Evolutionary conservation across 1,140 invertebrate genomes (phyloP), one percentile per base, ranked within the genome.

Genomic region (Aphaenogaster rudis): DNA sequence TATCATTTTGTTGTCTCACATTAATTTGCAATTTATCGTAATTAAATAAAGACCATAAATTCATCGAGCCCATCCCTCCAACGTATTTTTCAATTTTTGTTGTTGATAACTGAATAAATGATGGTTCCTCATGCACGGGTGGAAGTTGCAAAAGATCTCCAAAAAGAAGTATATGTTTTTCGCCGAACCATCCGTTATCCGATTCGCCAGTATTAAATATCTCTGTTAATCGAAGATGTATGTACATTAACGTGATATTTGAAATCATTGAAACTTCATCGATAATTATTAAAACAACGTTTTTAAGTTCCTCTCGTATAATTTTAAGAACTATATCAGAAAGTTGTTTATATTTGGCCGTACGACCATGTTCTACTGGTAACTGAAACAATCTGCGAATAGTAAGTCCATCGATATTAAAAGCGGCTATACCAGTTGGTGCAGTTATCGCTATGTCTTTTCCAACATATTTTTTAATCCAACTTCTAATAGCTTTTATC

Each of bases 201-300:
- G 21, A 21, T 21, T 21, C 21, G 21, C 21, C 21, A 21, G 21
- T 21, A 21, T 89, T 80, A 86, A 91, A 93, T 89, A 93, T 93
- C 88, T 92, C 90, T 28, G 86, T 82, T 67, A 92, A 69, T 74
- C 92, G 59, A 50, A 92, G 86, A 21, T 21, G 21, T 21, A 84
- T 92, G 54, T 91, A 93, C 78, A 91, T 85, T 69, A 93, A 87
- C 13, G 77, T 88, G 11, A 94, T 33, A 81, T 93, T 94, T 59
- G 93, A 94, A 80, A 94, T 86, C 94, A 94, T 63, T 63, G 9
- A 63, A 36, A 63, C 13, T 42, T 66, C 36, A 66, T 66, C 92
- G 48, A 94, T 93, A 45, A 93, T 93, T 54, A 94, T 90, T 66
- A 93, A 86, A 69, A 76, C 88, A 66, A 93, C 88, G 54, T 93